Percentiles rank a stretch among this genome's conserved stretches.
phyloP scores from a whole-genome alignment of 1,140 invertebrate genomes.

The Aphelenchoides avenae region DNA sequence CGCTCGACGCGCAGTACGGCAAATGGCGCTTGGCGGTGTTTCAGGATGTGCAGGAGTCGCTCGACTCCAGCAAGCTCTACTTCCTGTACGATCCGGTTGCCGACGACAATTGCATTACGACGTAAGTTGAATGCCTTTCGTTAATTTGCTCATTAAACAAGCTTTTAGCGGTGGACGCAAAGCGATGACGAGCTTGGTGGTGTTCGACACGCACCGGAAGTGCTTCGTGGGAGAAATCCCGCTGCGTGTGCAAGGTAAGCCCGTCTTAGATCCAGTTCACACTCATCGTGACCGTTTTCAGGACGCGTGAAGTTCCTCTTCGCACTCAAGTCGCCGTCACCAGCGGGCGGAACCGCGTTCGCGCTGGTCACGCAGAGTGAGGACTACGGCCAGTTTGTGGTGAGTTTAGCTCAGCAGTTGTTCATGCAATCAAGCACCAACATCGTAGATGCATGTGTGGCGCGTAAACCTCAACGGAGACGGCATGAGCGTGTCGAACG shows the following conservation, averaged over 20 bases:
- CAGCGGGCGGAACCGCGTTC: constrained; percentile 49
- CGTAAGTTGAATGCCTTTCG: constrained; percentile 25
- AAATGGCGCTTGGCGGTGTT: constrained; percentile 56
- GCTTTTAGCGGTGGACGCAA: constrained; percentile 52
- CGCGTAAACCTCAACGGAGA: constrained; percentile 47
- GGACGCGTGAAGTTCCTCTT: constrained; percentile 55
- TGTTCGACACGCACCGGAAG: constrained; percentile 52
- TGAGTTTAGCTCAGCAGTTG: constrained; percentile 10
- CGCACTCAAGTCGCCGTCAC: constrained; percentile 42
- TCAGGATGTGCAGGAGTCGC: constrained; percentile 57
- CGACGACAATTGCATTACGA: constrained; percentile 51
- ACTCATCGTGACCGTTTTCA: constrained; percentile 23
- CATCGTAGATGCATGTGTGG: constrained; percentile 44
- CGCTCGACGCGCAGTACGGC: constrained; percentile 47
- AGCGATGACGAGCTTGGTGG: constrained; percentile 44
- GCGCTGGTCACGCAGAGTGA: constrained; percentile 50
- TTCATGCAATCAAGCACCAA: not conserved
- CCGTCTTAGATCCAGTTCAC: not conserved
- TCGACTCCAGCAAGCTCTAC: constrained; percentile 51
- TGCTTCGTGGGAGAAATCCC: constrained; percentile 56
- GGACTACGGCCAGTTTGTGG: constrained; percentile 50
- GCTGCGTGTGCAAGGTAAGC: constrained; percentile 46
- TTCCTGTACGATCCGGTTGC: constrained; percentile 56
- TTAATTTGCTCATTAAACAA: not conserved
- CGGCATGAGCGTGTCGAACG: constrained; percentile 37